Percentiles rank a stretch among this genome's conserved stretches.
Evolutionary conservation across 2,888 invertebrate genomes (phyloP).

Genomic region (Syrista parreyssii): DNA sequence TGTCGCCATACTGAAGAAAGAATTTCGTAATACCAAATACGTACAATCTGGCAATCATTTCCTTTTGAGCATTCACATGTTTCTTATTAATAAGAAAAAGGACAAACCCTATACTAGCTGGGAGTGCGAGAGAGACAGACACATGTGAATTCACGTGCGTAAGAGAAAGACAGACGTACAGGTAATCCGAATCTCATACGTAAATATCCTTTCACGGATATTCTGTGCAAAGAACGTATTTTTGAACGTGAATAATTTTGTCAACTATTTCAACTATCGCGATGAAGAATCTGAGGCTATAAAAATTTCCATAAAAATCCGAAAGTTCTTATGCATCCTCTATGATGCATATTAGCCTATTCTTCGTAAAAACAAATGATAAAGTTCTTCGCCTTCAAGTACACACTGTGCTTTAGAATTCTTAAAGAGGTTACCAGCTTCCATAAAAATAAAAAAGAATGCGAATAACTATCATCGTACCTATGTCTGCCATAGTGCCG

Average conservation of each 20-base stretch:
- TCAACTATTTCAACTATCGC: background rate
- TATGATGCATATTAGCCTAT: background rate
- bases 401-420: background rate
- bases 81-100: background rate
- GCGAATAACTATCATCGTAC: conserved; percentile 6
- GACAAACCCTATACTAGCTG: background rate
- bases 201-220: background rate
- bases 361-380: background rate
- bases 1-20: background rate
- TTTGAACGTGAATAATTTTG: background rate
- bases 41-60: background rate
- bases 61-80: background rate
- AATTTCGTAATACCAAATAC: background rate
- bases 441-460: background rate
- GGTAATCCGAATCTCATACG: background rate
- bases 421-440: background rate
- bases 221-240: background rate
- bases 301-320: background rate
- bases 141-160: background rate
- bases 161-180: background rate
- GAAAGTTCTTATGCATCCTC: background rate
- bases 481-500: conserved; percentile 15
- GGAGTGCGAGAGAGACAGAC: background rate
- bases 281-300: background rate
- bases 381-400: background rate